Base-by-base conservation (phyloP, 2,113 vertebrate species). In the Sarotherodon lohbergeri region DNA sequence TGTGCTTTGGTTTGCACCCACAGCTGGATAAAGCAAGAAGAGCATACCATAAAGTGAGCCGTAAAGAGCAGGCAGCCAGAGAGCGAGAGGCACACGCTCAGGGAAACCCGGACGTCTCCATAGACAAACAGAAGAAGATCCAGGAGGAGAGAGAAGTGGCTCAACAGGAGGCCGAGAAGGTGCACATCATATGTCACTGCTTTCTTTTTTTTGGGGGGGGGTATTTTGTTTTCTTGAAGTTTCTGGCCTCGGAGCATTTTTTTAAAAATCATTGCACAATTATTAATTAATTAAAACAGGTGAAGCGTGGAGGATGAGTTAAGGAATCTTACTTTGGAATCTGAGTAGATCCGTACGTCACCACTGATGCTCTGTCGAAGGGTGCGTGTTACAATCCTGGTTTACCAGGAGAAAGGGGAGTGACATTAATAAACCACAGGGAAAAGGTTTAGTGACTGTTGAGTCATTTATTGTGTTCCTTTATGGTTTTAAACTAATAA, bases 11-110 rank as follows among this genome's bases (percentile, higher is more conserved):
- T 68, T 34, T 7, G 2, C 57, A 11, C 11, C 22, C 36, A n/a
- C 94, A 97, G 97, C 88, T 97, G 92, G 97, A 97, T 48, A 97
- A 97, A 86, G 96, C 91, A 24, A 93, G 93, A 73, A 86, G 81
- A 1, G 94, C 94, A 3, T 98, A 96, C 90, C 97, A 97, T 71
- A 96, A 96, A 87, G 94, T 95, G 52, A 94, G 95, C 57, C 96
- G 95, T 8, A 96, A 93, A 66, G 94, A 87, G 94, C 95, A 97
- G 13, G 54, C 87, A 3, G 95, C 95, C 52, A 82, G 89, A 11
- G 94, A 97, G 34, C 86, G 93, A 13, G 96, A 96, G 56, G 50
- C 61, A 3, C 87, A 95, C 48, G 91, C 96, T 89, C 95, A 95
- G 93, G 96, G 96, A 80, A 97, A 96, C 90, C 96, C 96, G 2